These are phyloP conservation scores for Takifugu bimaculatus DNA, from an alignment of 2,113 vertebrate genomes.

Conservation along the genomic window DNA sequence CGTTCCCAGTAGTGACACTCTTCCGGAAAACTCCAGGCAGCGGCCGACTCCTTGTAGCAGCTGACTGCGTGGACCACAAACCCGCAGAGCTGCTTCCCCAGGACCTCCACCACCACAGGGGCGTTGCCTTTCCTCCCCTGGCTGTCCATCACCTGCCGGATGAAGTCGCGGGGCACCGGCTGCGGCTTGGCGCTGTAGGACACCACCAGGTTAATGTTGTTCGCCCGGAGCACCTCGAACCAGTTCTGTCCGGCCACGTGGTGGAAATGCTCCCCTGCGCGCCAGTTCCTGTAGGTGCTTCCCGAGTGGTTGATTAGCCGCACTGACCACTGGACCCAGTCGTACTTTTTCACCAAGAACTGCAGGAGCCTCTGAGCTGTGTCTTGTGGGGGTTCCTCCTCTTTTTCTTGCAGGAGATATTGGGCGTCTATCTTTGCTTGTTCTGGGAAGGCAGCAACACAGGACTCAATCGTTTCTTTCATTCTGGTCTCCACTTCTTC, in stretches of 20 bases:
- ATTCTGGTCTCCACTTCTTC: conserved; percentile 72
- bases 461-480: conserved; percentile 67
- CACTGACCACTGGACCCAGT: conserved; percentile 79
- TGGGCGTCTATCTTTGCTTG: conserved; percentile 65
- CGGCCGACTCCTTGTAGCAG: conserved; percentile 68
- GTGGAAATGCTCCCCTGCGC: conserved; percentile 73
- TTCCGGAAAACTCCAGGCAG: conserved; percentile 71
- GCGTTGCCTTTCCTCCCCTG: conserved; percentile 61
- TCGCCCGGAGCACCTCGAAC: conserved; percentile 70
- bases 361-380: conserved; percentile 52
- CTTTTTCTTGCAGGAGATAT: conserved; percentile 61
- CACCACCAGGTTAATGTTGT: conserved; percentile 68
- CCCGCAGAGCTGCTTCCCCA: conserved; percentile 64
- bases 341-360: conserved; percentile 72
- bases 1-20: conserved; percentile 78
- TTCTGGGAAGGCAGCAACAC: conserved; percentile 65
- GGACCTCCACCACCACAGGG: conserved; percentile 55
- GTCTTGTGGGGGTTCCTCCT: conserved; percentile 47
- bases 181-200: conserved; percentile 66
- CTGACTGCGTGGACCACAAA: conserved; percentile 74
- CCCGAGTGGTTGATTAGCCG: conserved; percentile 68
- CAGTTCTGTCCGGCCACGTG: conserved; percentile 63
- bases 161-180: conserved; percentile 55
- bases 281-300: conserved; percentile 67
- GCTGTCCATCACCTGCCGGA: conserved; percentile 69